These are phyloP conservation scores for Lobophora halterata DNA, from an alignment of 2,888 invertebrate species.

Conservation along the genomic window DNA sequence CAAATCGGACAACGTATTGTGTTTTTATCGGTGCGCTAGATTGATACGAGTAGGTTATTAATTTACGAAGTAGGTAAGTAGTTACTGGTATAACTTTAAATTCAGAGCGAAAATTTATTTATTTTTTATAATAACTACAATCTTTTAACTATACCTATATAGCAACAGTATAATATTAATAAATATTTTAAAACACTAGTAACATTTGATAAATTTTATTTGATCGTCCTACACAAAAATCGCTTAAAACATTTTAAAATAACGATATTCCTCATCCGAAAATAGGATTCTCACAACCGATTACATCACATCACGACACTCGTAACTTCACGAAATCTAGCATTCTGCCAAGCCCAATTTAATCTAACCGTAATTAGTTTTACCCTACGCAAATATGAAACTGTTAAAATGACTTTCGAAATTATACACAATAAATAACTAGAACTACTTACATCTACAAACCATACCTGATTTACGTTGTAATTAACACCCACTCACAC, in stretches of 20 bases:
- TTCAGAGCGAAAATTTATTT: too few species aligned
- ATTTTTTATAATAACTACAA: too few species aligned
- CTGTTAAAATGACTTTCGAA: constrained; percentile 36
- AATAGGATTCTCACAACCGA: constrained; percentile 62
- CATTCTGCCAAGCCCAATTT: constrained; percentile 65
- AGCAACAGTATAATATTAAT: too few species aligned
- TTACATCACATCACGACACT: constrained; percentile 66
- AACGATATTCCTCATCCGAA: constrained; percentile 56
- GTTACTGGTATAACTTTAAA: too few species aligned
- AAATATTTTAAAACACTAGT: too few species aligned
- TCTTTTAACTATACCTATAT: too few species aligned
- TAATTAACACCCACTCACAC: constrained; percentile 17
- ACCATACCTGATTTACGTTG: constrained; percentile 28
- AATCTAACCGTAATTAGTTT: constrained; percentile 59
- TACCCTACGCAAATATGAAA: constrained; percentile 40
- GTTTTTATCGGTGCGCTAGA: too few species aligned
- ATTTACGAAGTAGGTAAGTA: too few species aligned
- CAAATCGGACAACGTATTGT: too few species aligned
- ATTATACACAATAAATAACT: constrained; percentile 14
- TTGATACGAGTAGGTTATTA: too few species aligned
- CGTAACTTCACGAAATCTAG: constrained; percentile 54
- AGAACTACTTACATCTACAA: constrained; percentile 22
- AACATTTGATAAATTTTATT: constrained; percentile 26
- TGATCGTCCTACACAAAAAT: constrained; percentile 41
- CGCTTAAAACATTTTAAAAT: constrained; percentile 51